These are phyloP conservation scores for Alitta virens DNA, from an alignment of 2,888 invertebrate genomes.

Conservation along the genomic window DNA sequence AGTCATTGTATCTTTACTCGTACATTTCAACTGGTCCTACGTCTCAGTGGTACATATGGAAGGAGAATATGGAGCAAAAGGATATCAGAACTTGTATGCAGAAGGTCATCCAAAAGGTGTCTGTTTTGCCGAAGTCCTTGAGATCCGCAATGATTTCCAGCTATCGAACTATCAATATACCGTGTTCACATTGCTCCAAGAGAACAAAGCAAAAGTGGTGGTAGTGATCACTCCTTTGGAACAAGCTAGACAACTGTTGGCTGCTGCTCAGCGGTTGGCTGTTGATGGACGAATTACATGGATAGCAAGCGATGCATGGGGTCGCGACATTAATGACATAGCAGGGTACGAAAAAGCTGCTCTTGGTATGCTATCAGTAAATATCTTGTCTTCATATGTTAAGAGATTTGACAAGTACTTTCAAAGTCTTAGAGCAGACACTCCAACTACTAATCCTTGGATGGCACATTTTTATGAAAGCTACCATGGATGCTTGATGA, in stretches of 20 bases:
- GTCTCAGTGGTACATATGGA: constrained; percentile 31
- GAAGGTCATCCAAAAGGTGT: constrained; percentile 10
- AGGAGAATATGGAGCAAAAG: constrained; percentile 29
- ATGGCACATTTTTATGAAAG: constrained; percentile 25
- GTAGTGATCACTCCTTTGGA: constrained; percentile 24
- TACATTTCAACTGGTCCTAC: constrained; percentile 31
- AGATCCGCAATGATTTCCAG: background rate
- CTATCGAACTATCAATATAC: background rate
- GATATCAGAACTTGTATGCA: constrained; percentile 15
- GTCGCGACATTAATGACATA: constrained; percentile 28
- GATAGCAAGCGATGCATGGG: constrained; percentile 35
- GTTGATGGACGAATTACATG: constrained; percentile 28
- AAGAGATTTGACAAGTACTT: constrained; percentile 31
- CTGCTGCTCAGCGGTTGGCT: constrained; percentile 19
- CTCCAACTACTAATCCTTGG: constrained; percentile 29
- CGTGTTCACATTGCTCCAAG: background rate
- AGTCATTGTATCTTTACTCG: constrained; percentile 29
- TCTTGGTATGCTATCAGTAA: constrained; percentile 27
- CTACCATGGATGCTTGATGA: constrained; percentile 6
- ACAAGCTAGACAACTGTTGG: constrained; percentile 23
- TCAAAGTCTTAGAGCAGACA: constrained; percentile 2
- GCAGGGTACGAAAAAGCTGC: constrained; percentile 23
- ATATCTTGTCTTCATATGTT: constrained; percentile 24
- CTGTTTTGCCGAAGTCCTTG: constrained; percentile 24
- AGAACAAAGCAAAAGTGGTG: constrained; percentile 25